Conservation (phyloP, 1,140 invertebrate species). For the Eurosta solidaginis region DNA sequence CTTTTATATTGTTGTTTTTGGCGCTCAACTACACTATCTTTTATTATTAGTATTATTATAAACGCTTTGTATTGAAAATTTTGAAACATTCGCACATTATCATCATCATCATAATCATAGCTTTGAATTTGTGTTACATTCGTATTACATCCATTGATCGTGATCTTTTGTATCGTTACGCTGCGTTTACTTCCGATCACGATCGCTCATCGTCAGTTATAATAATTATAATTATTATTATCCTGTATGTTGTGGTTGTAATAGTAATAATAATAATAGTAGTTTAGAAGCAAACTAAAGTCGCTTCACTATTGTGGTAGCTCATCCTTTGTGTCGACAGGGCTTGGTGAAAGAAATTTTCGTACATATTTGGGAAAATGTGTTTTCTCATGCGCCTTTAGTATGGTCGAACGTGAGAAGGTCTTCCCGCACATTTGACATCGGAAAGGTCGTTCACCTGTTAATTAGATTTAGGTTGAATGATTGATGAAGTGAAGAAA, state of each 20-base stretch:
- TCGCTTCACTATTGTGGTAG: slow-evolving; percentile 69
- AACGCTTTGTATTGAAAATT: too few relatives aligned
- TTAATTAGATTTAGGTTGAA: neutral
- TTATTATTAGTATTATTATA: too few relatives aligned
- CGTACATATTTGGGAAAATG: slow-evolving; percentile 87
- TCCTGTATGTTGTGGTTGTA: slow-evolving; percentile 39
- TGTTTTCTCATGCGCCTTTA: slow-evolving; percentile 90
- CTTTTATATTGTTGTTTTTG: too few relatives aligned
- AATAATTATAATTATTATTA: slow-evolving; percentile 39
- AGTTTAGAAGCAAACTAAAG: slow-evolving; percentile 60
- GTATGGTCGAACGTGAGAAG: slow-evolving; percentile 85
- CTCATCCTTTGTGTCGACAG: slow-evolving; percentile 79
- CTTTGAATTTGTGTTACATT: neutral
- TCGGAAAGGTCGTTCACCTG: slow-evolving; percentile 83
- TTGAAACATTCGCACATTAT: too few relatives aligned
- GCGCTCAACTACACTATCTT: slow-evolving; percentile 1
- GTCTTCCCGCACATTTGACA: slow-evolving; percentile 87
- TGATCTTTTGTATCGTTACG: neutral
- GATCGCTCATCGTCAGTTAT: slow-evolving; percentile 30
- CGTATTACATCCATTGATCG: neutral
- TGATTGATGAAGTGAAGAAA: neutral
- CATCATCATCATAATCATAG: neutral
- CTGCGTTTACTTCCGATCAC: neutral
- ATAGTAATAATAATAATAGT: slow-evolving; percentile 59
- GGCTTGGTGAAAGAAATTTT: slow-evolving; percentile 83